Conservation (phyloP, 2,888 invertebrate genomes). For the Drosophila kuntzei region DNA sequence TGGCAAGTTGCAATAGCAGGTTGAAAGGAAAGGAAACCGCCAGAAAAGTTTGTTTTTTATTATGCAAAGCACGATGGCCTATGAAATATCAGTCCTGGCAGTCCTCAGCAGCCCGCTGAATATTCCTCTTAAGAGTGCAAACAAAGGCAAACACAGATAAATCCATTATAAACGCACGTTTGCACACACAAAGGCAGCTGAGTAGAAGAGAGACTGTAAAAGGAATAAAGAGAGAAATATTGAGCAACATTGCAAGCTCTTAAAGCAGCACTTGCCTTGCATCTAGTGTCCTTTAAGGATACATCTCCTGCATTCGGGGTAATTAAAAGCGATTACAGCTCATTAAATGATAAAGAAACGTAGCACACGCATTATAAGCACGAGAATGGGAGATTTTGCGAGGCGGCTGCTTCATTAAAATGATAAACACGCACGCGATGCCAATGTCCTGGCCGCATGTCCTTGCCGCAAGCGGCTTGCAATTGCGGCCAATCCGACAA, state of each 20-base stretch:
- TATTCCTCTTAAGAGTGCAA: constrained; percentile 50
- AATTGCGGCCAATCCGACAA: constrained; percentile 65
- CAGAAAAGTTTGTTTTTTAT: constrained; percentile 57
- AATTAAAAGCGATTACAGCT: constrained; percentile 70
- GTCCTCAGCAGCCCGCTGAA: constrained; percentile 32
- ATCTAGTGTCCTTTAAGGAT: constrained; percentile 35
- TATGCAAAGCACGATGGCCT: constrained; percentile 67
- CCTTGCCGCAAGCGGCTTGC: constrained; percentile 73
- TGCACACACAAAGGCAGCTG: constrained; percentile 56
- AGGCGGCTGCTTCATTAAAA: constrained; percentile 63
- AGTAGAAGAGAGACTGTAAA: constrained; percentile 10
- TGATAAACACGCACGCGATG: constrained; percentile 66
- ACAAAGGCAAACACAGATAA: constrained; percentile 64
- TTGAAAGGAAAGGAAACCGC: neutral
- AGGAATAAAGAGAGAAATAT: constrained; percentile 3
- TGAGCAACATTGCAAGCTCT: constrained; percentile 36
- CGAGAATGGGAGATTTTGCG: constrained; percentile 22
- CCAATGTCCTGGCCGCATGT: constrained; percentile 54
- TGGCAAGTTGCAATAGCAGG: constrained; percentile 43
- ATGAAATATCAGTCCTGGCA: constrained; percentile 34
- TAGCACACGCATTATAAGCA: constrained; percentile 53
- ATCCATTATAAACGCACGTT: constrained; percentile 75
- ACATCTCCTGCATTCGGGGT: constrained; percentile 34
- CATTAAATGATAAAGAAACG: constrained; percentile 71
- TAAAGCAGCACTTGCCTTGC: constrained; percentile 33